Percentiles rank a stretch among this genome's conserved stretches.
Conservation (phyloP, 64 coral and sea anemone species). For the Actinia tenebrosa region DNA sequence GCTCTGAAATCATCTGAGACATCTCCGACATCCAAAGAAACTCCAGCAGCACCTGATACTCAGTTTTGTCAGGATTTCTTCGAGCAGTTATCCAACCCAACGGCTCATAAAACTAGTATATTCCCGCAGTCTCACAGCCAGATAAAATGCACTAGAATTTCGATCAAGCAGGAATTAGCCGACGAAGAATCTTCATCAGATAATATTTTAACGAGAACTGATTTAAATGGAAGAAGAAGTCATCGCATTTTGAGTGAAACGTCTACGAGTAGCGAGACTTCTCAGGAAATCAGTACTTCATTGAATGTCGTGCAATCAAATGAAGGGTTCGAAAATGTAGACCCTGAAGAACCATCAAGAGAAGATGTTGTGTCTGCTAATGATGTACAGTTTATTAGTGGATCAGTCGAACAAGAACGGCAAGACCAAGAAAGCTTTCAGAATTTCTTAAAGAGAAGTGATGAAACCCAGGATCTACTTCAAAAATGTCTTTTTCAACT, state of each 20-base stretch:
- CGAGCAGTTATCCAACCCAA: conserved; percentile 19
- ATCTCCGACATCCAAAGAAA: neutral
- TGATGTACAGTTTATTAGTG: neutral
- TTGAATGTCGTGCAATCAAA: neutral
- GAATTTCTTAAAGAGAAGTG: neutral
- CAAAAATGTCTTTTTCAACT: conserved; percentile 1
- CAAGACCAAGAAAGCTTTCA: neutral
- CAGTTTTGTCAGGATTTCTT: conserved; percentile 26
- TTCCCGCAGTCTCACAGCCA: neutral
- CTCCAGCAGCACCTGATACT: neutral
- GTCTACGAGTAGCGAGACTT: neutral
- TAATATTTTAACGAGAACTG: neutral
- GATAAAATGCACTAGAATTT: neutral
- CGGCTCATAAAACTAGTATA: neutral
- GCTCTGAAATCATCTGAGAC: neutral
- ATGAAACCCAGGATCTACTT: neutral
- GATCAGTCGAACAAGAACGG: neutral
- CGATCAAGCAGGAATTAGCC: neutral
- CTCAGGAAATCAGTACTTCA: neutral
- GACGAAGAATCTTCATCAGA: neutral
- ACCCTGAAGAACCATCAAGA: neutral
- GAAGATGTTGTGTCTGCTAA: neutral
- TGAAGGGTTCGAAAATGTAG: neutral
- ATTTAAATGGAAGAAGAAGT: neutral
- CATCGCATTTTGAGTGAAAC: neutral